These are phyloP conservation scores for Gadus chalcogrammus DNA, from an alignment of 2,113 vertebrate genomes.

Conservation along the genomic window DNA sequence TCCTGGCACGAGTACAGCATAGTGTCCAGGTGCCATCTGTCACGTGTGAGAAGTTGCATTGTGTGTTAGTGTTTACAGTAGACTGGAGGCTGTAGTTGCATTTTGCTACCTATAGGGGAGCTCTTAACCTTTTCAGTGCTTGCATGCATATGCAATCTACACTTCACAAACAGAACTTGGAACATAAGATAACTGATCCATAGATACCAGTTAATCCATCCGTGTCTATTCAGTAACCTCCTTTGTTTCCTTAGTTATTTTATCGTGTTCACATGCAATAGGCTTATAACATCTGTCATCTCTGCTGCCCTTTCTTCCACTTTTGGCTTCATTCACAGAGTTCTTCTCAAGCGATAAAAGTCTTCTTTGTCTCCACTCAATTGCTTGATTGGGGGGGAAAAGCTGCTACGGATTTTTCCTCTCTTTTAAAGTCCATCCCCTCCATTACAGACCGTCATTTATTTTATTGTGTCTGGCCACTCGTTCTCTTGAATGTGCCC, in stretches of 20 bases:
- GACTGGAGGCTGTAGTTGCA: constrained; percentile 39
- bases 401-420: constrained; percentile 66
- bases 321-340: no score
- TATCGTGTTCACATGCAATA: constrained; percentile 12
- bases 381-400: constrained; percentile 51
- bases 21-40: constrained; percentile 15
- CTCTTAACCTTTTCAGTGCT: constrained; percentile 53
- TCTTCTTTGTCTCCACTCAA: constrained; percentile 62
- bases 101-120: constrained; percentile 65
- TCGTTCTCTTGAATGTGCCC: constrained; percentile 53
- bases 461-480: constrained; percentile 65
- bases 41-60: constrained; percentile 15
- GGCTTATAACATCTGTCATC: no score
- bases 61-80: constrained; percentile 12
- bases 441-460: constrained; percentile 56
- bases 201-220: no score
- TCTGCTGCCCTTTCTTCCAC: no score
- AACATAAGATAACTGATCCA: no score
- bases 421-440: constrained; percentile 39
- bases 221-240: constrained; percentile 13
- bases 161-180: no score
- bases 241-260: constrained; percentile 51
- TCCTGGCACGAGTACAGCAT: no score
- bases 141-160: not conserved
- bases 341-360: constrained; percentile 40